Conservation (phyloP, 1,140 invertebrate species). For the Cydia amplana region DNA sequence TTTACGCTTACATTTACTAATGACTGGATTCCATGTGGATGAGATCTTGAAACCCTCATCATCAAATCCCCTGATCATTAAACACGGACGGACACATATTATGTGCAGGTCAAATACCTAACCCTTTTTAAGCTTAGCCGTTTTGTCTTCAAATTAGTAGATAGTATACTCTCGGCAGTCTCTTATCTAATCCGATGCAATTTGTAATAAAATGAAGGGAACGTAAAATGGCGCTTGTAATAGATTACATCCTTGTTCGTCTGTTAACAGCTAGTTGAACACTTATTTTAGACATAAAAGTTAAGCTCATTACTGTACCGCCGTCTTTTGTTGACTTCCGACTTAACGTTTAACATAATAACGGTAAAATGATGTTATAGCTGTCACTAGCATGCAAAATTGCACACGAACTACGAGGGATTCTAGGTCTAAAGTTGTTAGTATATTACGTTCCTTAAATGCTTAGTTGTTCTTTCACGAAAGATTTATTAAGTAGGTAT, state of each 20-base stretch:
- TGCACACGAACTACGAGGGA: too few relatives aligned
- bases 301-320: not conserved
- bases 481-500: too few relatives aligned
- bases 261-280: not conserved
- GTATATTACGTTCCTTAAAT: too few relatives aligned
- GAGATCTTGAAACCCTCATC: too few relatives aligned
- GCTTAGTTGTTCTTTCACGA: too few relatives aligned
- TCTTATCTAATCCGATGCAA: conserved; percentile 3
- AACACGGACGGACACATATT: too few relatives aligned
- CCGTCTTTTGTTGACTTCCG: not conserved
- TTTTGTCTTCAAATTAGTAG: not conserved
- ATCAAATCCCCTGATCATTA: too few relatives aligned
- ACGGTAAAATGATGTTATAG: not conserved
- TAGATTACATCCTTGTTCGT: not conserved
- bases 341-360: not conserved
- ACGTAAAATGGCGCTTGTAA: not conserved
- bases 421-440: too few relatives aligned
- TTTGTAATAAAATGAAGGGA: not conserved
- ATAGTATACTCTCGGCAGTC: not conserved
- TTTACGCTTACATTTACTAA: too few relatives aligned
- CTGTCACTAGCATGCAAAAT: not conserved
- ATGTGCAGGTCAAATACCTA: too few relatives aligned
- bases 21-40: too few relatives aligned
- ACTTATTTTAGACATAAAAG: conserved; percentile 14
- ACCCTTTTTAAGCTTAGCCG: too few relatives aligned